Evolutionary conservation across 2,888 invertebrate genomes (phyloP), one percentile per base, ranked within the genome.

Genomic region (Halocaridina rubra): DNA sequence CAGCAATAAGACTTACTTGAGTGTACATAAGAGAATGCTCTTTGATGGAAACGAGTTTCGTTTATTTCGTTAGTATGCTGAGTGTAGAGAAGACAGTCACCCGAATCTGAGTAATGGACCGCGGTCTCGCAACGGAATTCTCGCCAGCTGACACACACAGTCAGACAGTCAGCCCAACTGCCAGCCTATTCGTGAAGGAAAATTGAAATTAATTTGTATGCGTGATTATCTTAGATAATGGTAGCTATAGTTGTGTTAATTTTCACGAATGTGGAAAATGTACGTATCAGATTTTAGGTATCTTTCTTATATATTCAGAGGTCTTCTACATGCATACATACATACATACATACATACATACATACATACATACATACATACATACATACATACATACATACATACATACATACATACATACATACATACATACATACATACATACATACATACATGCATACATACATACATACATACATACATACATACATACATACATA

Each of bases 61-160:
- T 57, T 39, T 8, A 80, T 59, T 4, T 80, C 80, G 61, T 80
- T 30, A n/a, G 30, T 61, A 46, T 80, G 85, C 3, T 16, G 1
- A 3, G 71, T 8, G 16, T 57, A 57, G 8, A 80, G 67, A n/a
- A 64, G 76, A 24, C 85, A 85, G 24, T 76, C 29, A 1, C 19
- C 16, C 0, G 30, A 57, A 4, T 30, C 22, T 22, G 19, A n/a
- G n/a, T 71, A 30, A 61, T 75, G 80, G 16, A 76, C 69, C 8
- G 75, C 29, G 4, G 80, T 85, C 76, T 76, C 85, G 27, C 85
- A 85, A 16, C 69, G 24, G 61, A 67, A 85, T 19, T 67, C 71
- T 1, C 46, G 24, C 39, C 71, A 76, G 32, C 8, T 32, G 30
- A 80, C 57, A 19, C 85, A 80, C 30, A 76, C 59, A 0, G 53